Base-by-base conservation (phyloP, 2,797 vertebrate genomes). In the Acropternis orthonyx region DNA sequence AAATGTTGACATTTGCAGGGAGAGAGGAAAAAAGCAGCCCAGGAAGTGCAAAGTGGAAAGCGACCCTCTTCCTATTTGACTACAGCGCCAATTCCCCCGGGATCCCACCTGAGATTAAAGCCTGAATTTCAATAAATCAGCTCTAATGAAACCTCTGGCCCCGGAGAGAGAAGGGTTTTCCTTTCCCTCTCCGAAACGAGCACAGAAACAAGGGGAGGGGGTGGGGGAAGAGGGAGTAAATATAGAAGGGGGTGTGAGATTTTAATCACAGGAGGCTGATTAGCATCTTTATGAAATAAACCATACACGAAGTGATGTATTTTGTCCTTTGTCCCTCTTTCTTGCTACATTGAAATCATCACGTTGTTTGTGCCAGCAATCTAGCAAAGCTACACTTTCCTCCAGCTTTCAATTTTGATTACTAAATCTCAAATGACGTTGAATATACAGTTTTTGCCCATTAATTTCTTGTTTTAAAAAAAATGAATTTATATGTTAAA, bases 1-100 rank as follows among this genome's bases (percentile, higher is more conserved):
- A 99, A 99, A 99, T 99, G 98, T 98, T 98, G 98, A 98, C 98
- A 98, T 98, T 99, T 98, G 97, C 97, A 97, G 94, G 95, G 97
- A 98, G 95, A 59, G 93, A 97, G 69, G 86, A 75, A 97, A 96
- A 96, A 95, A 95, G 91, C 97, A 95, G 89, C 78, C 94, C 82
- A 68, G 95, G 95, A 84, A 88, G 84, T 75, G 93, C 84, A 95
- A 96, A 97, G 92, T 98, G 95, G 96, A 98, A 96, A 98, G 90
- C 78, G 97, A 98, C 98, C 96, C 95, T 96, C 95, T 98, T 98
- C 97, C 96, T 97, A 97, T 97, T 95, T 96, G 98, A 98, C 98
- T 98, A 98, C 96, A 97, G 97, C 63, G 63, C 90, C 49, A 68
- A 82, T 96, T 97, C 98, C 98, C 94, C 36, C 20, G 94, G 98